Evolutionary conservation across 2,888 invertebrate genomes (phyloP).

Genomic region (Trichogramma evanescens): DNA sequence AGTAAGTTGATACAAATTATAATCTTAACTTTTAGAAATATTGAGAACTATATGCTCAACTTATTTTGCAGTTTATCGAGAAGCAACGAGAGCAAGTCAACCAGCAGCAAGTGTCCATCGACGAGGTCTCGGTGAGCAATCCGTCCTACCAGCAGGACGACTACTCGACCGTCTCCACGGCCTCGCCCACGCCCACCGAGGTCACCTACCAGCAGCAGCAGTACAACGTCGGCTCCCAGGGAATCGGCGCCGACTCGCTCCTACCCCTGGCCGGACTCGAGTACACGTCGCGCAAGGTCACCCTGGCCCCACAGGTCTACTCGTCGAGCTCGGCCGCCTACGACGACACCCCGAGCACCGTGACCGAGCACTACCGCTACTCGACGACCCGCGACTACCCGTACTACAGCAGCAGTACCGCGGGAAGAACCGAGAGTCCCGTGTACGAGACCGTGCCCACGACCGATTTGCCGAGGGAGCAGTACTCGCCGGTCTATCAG

Average conservation of each 20-base stretch:
- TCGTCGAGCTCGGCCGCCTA: constrained; percentile 1
- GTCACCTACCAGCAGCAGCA: background rate
- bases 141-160: constrained; percentile 21
- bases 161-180: constrained; percentile 17
- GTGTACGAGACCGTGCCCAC: constrained; percentile 26
- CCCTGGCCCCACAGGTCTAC: background rate
- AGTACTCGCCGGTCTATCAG: constrained; percentile 29
- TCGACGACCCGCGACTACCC: constrained; percentile 29
- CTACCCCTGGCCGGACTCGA: constrained; percentile 8
- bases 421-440: constrained; percentile 28
- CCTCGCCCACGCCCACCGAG: background rate
- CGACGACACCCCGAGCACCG: constrained; percentile 19
- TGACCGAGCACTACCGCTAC: background rate
- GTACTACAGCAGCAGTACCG: constrained; percentile 23
- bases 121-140: constrained; percentile 7
- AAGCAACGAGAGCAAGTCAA: constrained; percentile 10
- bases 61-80: constrained; percentile 17
- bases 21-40: background rate
- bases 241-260: constrained; percentile 1
- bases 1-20: background rate
- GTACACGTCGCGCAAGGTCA: background rate
- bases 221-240: background rate
- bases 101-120: constrained; percentile 6
- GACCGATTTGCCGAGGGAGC: constrained; percentile 25
- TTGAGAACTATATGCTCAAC: background rate